Percentiles rank a stretch among this genome's conserved stretches.
phyloP scores from a whole-genome alignment of 2,797 vertebrate genomes.

The Monodelphis domestica region DNA sequence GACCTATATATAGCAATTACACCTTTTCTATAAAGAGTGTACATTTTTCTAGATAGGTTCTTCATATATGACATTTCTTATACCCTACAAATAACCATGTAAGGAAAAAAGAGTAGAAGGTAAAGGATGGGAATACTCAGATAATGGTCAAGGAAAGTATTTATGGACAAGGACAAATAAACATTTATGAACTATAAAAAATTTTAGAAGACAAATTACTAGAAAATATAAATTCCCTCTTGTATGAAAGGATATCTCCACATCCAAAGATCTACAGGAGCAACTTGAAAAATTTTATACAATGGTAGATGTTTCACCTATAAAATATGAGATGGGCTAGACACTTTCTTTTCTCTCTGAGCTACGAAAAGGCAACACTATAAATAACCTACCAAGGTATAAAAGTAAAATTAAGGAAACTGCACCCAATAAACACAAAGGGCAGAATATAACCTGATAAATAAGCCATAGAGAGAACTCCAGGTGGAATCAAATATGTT shows the following conservation, averaged over 20 bases:
- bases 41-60: slow-evolving; percentile 70
- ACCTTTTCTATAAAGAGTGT: slow-evolving; percentile 74
- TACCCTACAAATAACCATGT: slow-evolving; percentile 67
- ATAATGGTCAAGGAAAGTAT: background rate
- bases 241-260: background rate
- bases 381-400: background rate
- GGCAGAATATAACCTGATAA: background rate
- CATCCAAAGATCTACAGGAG: background rate
- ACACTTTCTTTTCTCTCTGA: background rate
- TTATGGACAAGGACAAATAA: background rate
- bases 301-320: background rate
- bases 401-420: background rate
- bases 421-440: slow-evolving; percentile 25
- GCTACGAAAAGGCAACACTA: background rate
- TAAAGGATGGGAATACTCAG: slow-evolving; percentile 22
- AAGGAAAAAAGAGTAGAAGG: slow-evolving; percentile 45
- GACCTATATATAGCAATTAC: slow-evolving; percentile 25
- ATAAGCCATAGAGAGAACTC: background rate
- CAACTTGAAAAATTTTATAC: background rate
- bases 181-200: background rate
- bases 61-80: slow-evolving; percentile 64
- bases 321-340: background rate
- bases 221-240: background rate
- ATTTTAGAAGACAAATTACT: background rate
- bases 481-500: background rate